phyloP scores from a whole-genome alignment of 2,113 vertebrate species.

The Chionis minor region DNA sequence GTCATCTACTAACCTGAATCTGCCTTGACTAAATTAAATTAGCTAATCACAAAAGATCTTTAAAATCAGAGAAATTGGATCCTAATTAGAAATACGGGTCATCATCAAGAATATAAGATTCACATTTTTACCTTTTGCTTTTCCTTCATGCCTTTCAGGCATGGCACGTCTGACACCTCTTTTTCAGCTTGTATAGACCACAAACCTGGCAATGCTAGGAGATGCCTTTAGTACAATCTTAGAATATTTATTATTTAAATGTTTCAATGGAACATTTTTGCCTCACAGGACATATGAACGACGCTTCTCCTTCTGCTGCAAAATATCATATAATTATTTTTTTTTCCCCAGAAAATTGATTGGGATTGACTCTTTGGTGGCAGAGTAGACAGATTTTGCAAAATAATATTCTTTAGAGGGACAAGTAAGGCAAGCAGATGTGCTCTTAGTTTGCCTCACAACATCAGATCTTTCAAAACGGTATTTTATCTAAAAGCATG shows the following conservation, averaged over 20 bases:
- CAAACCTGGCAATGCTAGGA: neutral
- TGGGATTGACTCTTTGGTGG: neutral
- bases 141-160: neutral
- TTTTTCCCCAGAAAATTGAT: neutral
- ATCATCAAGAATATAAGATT: neutral
- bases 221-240: neutral
- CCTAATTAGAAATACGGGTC: neutral
- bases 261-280: neutral
- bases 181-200: neutral
- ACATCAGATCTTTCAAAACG: neutral
- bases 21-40: neutral
- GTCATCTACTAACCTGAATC: neutral
- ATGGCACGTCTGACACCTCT: neutral
- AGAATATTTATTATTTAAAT: neutral
- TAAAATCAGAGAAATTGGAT: neutral
- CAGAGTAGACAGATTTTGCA: neutral
- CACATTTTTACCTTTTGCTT: neutral
- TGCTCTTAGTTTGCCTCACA: neutral
- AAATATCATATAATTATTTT: neutral
- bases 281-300: neutral
- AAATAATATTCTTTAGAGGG: neutral
- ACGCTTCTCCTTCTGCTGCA: accelerated
- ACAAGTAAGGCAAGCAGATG: neutral
- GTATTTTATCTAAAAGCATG: neutral
- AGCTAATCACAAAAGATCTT: neutral